Evolutionary conservation across 35 echinoderm and acorn worm genomes (phyloP), one percentile per base, ranked within the genome.

Genomic region (Lytechinus pictus): DNA sequence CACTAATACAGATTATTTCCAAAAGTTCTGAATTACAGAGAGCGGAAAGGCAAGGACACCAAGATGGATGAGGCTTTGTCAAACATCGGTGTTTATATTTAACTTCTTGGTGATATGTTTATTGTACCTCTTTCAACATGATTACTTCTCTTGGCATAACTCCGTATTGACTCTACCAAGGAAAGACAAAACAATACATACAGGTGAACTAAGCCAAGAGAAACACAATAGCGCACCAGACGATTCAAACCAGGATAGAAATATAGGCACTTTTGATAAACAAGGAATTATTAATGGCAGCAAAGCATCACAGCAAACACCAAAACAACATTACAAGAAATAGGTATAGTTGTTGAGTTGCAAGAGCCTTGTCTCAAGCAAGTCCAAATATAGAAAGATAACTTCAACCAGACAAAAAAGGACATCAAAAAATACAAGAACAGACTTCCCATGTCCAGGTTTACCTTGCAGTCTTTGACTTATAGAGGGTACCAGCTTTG

Each of bases 341-440:
- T 21, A 9, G 16, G 21, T 7, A 79, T 79, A 24, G 66, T 24
- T n/a, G 19, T 79, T 79, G 66, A 52, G 29, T 44, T 52, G 33
- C 28, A 54, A 14, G 88, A 90, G 5, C 28, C 92, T 10, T 93
- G 54, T 27, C 56, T 53, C 28, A 54, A 57, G 28, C 6, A 93
- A 10, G 92, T 93, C 53, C 92, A 57, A 93, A 55, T 93, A 27
- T 93, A 53, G 92, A 93, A 13, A 54, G 21, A 93, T 9, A 57
- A 54, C n/a, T 55, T 55, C 92, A 13, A 93, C 92, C 27, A 14
- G 92, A 54, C 53, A 12, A 57, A 21, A 3, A 24, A 9, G 27
- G 33, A 44, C 33, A 44, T 44, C 33, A 44, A 44, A 2, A 44
- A 44, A 44, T 44, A 44, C 1, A 44, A 90, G 27, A 90, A 44